These are phyloP conservation scores for Rhodophaea formosa DNA, from an alignment of 2,888 invertebrate genomes.

Conservation along the genomic window DNA sequence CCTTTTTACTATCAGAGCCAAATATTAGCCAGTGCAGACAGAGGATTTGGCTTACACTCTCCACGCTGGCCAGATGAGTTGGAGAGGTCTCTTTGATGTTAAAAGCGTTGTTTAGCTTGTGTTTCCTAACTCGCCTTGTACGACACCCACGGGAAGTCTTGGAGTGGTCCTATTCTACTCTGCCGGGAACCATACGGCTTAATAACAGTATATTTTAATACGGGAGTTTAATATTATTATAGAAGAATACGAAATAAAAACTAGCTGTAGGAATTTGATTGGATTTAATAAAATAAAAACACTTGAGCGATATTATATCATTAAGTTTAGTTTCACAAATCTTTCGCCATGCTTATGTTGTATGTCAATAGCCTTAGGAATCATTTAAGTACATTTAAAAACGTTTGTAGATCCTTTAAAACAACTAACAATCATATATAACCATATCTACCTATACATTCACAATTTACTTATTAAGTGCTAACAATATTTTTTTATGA, in stretches of 20 bases:
- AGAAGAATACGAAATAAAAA: not conserved
- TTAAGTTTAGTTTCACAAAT: constrained; percentile 39
- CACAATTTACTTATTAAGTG: not conserved
- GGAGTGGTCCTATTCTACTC: too few relatives aligned
- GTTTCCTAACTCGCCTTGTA: too few relatives aligned
- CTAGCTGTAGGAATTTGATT: constrained; percentile 8
- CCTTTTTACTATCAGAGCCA: too few relatives aligned
- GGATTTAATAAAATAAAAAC: constrained; percentile 32
- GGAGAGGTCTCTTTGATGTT: too few relatives aligned
- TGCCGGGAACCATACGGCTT: too few relatives aligned
- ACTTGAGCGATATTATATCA: constrained; percentile 42
- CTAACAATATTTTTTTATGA: not conserved
- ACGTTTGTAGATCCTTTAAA: not conserved
- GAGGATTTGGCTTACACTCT: too few relatives aligned
- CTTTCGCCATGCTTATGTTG: constrained; percentile 25
- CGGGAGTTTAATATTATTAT: too few relatives aligned
- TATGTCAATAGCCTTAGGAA: not conserved
- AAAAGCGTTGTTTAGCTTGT: too few relatives aligned
- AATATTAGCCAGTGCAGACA: too few relatives aligned
- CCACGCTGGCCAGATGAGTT: too few relatives aligned
- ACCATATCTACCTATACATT: not conserved
- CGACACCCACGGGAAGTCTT: too few relatives aligned
- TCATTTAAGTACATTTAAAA: not conserved
- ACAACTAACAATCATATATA: not conserved
- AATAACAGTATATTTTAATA: too few relatives aligned